phyloP scores from a whole-genome alignment of 2,113 vertebrate species.

The Azemiops feae region DNA sequence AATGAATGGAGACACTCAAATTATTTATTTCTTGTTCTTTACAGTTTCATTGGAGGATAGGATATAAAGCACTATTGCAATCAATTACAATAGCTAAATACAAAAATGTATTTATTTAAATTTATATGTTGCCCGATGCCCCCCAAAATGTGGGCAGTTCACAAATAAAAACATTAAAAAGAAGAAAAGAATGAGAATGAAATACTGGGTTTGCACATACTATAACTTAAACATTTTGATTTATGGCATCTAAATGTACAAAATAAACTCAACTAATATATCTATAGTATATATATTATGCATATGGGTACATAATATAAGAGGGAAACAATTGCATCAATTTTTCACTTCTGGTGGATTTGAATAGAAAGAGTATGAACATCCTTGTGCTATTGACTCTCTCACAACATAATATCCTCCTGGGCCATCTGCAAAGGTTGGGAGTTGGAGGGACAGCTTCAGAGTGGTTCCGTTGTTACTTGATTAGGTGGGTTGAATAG shows the following conservation, averaged over 20 bases:
- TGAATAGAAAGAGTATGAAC: neutral
- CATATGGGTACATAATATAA: neutral
- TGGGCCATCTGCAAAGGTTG: neutral
- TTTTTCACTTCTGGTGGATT: neutral
- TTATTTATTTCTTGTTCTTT: neutral
- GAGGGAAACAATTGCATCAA: neutral
- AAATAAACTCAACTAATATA: neutral
- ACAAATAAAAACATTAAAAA: neutral
- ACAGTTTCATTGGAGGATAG: no score
- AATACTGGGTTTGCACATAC: no score
- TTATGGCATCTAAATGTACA: neutral
- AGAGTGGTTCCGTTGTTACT: neutral
- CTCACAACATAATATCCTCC: neutral
- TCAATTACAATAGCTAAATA: neutral
- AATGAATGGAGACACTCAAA: neutral
- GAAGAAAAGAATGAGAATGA: neutral
- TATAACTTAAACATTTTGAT: neutral
- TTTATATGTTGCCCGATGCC: neutral
- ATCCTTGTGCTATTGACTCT: neutral
- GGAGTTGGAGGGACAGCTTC: neutral
- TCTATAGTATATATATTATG: neutral
- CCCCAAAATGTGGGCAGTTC: neutral
- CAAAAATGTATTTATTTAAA: neutral
- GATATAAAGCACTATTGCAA: neutral
- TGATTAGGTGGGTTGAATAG: neutral